Evolutionary conservation across 1,140 invertebrate genomes (phyloP), one percentile per base, ranked within the genome.

Genomic region (Dinothrombium tinctorium): DNA sequence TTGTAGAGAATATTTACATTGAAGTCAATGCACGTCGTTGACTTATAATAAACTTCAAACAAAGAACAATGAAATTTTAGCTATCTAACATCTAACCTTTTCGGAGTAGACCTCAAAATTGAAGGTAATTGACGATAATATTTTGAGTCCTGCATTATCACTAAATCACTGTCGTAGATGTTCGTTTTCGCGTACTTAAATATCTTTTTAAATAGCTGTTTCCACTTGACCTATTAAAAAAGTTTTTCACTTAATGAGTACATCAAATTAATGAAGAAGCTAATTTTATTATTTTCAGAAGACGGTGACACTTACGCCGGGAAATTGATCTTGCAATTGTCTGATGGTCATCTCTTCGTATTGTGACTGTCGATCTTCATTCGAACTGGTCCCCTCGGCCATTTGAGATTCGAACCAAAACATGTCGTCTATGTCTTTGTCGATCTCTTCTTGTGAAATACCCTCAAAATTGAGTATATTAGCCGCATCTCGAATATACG

Each of bases 341-440:
- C 14, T 14, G 11, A 45, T 21, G 14, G 44, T 45, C 12, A 40
- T 26, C 15, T 24, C 7, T 15, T 23, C 12, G 15, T 45, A 45
- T 14, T 20, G 4, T 3, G 19, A 5, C 2, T 21, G 33, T 23
- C 26, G 29, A 36, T 41, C 28, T 31, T 15, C 5, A 19, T 20
- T 21, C 20, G 36, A 17, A 22, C 8, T 9, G n/a, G n/a, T 40
- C 26, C 6, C 25, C 2, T 22, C 1, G 12, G 20, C 41, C 22
- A 12, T 20, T 40, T 24, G 4, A 9, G 25, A 35, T 23, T 43
- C 43, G 29, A 45, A 37, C 20, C 19, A 2, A 11, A 45, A 21
- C 14, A 45, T 23, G 12, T 45, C 40, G 0, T 35, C 33, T 22
- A 45, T 33, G 21, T 45, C 43, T 22, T 24, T 17, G 4, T 45